Percentiles rank a stretch among this genome's conserved stretches.
Conservation (phyloP, 2,797 vertebrate species). For the Gorsachius magnificus region DNA sequence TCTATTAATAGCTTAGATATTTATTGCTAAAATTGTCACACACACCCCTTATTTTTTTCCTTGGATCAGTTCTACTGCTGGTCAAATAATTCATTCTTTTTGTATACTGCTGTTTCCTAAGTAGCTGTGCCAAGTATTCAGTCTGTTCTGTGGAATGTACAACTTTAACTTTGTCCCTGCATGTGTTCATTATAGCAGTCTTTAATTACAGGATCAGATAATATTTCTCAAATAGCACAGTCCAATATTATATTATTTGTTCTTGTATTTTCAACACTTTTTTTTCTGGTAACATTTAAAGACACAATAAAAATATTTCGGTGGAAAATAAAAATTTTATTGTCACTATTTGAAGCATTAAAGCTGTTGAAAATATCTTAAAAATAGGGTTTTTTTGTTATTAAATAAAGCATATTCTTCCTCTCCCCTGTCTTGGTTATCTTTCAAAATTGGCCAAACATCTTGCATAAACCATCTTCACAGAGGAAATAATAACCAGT, state of each 20-base stretch:
- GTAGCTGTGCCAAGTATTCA: not conserved
- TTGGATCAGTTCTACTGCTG: not conserved
- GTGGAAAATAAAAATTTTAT: not conserved
- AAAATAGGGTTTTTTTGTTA: not conserved
- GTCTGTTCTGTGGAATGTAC: not conserved
- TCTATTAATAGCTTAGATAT: not conserved
- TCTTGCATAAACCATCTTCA: not conserved
- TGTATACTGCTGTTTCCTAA: not conserved
- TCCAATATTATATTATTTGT: not conserved
- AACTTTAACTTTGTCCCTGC: not conserved
- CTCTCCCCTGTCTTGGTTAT: rapidly evolving
- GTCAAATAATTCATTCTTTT: not conserved
- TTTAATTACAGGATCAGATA: not conserved
- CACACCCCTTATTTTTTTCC: not conserved
- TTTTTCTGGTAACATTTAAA: not conserved
- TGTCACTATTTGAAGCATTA: not conserved
- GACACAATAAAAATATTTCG: not conserved
- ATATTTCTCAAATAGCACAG: not conserved
- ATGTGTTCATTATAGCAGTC: not conserved
- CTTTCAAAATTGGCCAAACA: not conserved
- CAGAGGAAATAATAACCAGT: not conserved
- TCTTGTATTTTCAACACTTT: not conserved
- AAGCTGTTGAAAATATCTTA: not conserved
- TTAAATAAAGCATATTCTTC: not conserved
- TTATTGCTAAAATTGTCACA: not conserved